Base-by-base conservation (phyloP, 2,888 invertebrate genomes). In the Chelonus formosanus region DNA sequence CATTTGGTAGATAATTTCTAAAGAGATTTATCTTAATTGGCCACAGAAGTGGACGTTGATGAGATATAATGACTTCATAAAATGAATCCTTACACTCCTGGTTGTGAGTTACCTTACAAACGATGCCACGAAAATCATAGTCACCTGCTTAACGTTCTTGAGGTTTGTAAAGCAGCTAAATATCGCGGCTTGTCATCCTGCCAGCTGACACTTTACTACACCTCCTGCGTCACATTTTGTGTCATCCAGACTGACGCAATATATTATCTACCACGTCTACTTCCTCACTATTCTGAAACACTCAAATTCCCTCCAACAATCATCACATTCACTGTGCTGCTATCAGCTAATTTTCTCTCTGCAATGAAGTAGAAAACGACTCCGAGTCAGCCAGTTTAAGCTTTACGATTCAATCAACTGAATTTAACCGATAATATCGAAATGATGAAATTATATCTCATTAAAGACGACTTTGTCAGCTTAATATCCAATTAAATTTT, bases 401-500 rank as follows among this genome's bases (percentile, higher is more conserved):
- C 60, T 60, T 50, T 56, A 34, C 54, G 60, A 65, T 48, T 44
- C 34, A 53, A 65, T 36, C 50, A 34, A 65, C 32, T 47, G 32
- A 55, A 60, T 55, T 55, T 20, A 55, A 55, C 40, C 32, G 48
- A 65, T 65, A 47, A 32, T 65, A 47, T 44, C 55, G 8, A 8
- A 8, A 47, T 10, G 44, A 55, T 48, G 34, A 43, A 55, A 50
- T 60, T n/a, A 60, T 56, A 54, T 65, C 56, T 60, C 48, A 65
- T 60, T 55, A 36, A 45, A 40, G 35, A 3, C 53, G 8, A 59
- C 60, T 55, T 65, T 65, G 55, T 61, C 60, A 31, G 55, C 40
- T 65, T 34, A 50, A 56, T 65, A 60, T 60, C 60, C 60, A 60
- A 65, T 60, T 48, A 63, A 59, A 47, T 65, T 60, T 56, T 45